Conservation (phyloP, 2,113 vertebrate genomes). For the Gopherus flavomarginatus region DNA sequence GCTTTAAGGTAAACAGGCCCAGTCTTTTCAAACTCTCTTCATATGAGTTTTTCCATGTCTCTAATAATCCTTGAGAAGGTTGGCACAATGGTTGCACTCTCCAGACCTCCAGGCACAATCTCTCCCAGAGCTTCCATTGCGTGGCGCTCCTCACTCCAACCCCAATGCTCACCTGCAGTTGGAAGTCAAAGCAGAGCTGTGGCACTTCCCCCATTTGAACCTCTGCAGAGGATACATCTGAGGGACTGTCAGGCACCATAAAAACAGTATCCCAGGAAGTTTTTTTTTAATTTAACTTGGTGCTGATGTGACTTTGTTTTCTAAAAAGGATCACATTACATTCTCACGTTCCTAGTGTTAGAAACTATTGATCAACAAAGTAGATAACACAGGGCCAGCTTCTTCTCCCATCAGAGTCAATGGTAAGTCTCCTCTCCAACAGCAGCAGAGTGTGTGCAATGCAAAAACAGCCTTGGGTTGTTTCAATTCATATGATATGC, state of each 20-base stretch:
- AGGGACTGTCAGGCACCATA: background rate
- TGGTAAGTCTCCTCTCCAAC: background rate
- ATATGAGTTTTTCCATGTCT: background rate
- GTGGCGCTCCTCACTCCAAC: rapidly evolving
- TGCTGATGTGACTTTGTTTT: background rate
- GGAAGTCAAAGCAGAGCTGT: rapidly evolving
- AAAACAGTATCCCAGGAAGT: background rate
- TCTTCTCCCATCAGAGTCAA: background rate
- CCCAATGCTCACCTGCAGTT: background rate
- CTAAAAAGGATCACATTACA: rapidly evolving
- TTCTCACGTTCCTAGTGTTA: background rate
- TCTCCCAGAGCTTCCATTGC: rapidly evolving
- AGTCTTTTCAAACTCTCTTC: background rate
- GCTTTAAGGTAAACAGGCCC: background rate
- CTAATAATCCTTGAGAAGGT: background rate
- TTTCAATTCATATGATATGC: constrained; percentile 51
- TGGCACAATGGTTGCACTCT: background rate
- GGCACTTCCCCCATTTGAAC: background rate
- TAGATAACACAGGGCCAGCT: background rate
- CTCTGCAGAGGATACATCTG: background rate
- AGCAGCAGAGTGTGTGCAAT: background rate
- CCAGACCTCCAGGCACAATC: background rate
- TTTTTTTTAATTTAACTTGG: background rate
- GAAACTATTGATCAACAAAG: background rate
- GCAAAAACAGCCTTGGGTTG: background rate